Evolutionary conservation across 2,113 vertebrate genomes (phyloP).

Genomic region (Formicarius rufipectus): DNA sequence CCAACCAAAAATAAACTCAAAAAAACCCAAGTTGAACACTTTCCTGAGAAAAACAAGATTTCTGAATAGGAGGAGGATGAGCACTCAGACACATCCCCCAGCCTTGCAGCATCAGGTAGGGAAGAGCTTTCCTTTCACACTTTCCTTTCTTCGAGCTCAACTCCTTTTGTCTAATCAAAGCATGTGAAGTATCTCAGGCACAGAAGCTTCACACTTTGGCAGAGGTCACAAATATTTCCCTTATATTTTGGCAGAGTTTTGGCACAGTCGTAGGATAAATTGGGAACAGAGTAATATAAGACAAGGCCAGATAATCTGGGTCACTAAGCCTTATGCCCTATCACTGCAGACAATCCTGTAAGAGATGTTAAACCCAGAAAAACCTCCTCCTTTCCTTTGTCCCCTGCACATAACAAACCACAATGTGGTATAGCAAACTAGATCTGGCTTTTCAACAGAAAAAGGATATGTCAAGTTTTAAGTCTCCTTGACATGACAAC

Average conservation of each 20-base stretch:
- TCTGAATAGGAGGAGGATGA: neutral
- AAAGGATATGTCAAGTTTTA: slow-evolving; percentile 38
- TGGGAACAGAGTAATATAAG: neutral
- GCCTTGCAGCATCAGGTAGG: neutral
- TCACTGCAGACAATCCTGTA: neutral
- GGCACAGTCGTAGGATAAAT: neutral
- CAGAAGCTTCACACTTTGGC: neutral
- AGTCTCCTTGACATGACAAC: slow-evolving; percentile 59
- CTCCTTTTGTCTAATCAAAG: neutral
- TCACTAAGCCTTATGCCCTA: neutral
- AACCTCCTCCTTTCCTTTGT: slow-evolving; percentile 2
- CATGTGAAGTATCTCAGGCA: neutral
- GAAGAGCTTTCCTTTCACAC: neutral
- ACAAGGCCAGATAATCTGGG: neutral
- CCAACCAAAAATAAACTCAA: no score
- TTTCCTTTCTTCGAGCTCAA: neutral
- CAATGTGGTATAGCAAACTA: neutral
- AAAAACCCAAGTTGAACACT: neutral
- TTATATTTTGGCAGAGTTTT: slow-evolving; percentile 35
- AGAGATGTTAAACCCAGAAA: neutral
- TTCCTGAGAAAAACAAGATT: neutral
- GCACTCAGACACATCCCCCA: neutral
- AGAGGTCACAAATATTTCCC: slow-evolving; percentile 26
- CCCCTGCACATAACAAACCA: neutral
- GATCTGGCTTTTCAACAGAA: neutral